Percentiles rank a stretch among this genome's conserved stretches.
These are phyloP conservation scores for Malurus melanocephalus DNA, from an alignment of 2,113 vertebrate species.

Conservation along the genomic window DNA sequence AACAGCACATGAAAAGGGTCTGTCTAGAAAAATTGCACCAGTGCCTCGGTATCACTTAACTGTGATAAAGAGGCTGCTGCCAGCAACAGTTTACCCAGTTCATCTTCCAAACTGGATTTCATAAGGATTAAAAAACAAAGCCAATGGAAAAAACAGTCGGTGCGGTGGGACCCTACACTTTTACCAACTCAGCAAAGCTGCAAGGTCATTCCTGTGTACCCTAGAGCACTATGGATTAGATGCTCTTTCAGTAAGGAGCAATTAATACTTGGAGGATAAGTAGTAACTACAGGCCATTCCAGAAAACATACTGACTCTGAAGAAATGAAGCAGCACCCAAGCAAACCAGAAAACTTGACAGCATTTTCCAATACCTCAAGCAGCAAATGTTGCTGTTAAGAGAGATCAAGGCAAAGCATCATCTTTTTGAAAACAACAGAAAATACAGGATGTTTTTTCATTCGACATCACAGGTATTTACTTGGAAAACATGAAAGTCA, in stretches of 20 bases:
- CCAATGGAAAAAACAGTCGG: neutral
- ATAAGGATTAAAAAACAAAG: neutral
- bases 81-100: neutral
- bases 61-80: neutral
- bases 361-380: neutral
- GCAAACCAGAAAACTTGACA: neutral
- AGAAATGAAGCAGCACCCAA: neutral
- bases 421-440: neutral
- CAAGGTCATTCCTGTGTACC: neutral
- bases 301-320: neutral
- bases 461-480: neutral
- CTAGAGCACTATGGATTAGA: neutral
- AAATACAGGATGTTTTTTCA: neutral
- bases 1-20: neutral
- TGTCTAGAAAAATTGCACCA: neutral
- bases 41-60: neutral
- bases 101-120: neutral
- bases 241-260: neutral
- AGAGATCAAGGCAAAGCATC: neutral
- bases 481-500: slow-evolving; percentile 2
- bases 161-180: neutral
- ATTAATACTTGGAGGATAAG: neutral
- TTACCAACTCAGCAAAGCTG: neutral
- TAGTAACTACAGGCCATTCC: neutral
- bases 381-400: neutral